A percentile compares a stretch with the other conserved stretches of the same genome.
These are phyloP conservation scores for Seladonia tumulorum DNA, from an alignment of 2,888 invertebrate species.

Conservation along the genomic window DNA sequence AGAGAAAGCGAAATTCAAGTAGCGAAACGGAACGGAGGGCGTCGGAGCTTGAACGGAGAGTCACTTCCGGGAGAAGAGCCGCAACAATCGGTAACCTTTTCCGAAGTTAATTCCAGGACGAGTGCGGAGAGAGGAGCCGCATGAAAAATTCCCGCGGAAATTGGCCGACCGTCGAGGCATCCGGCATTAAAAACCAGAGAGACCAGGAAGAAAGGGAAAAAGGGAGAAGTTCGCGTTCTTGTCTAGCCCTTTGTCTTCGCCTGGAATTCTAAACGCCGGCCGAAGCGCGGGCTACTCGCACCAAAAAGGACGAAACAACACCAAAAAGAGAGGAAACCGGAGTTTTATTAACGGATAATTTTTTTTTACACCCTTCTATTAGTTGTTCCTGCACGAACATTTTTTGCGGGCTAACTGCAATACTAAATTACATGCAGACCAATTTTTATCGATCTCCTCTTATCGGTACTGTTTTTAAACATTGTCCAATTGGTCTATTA, in stretches of 20 bases:
- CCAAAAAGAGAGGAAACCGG: neutral
- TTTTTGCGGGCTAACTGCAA: neutral
- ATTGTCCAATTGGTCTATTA: too few relatives aligned
- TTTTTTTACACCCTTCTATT: neutral
- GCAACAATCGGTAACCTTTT: constrained; percentile 8
- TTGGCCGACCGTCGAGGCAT: neutral
- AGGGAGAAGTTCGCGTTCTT: constrained; percentile 9
- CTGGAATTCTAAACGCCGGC: constrained; percentile 34
- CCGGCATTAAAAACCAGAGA: neutral
- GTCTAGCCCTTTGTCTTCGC: constrained; percentile 22
- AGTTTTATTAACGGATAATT: neutral
- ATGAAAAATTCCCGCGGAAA: constrained; percentile 9
- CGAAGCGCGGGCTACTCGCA: constrained; percentile 11
- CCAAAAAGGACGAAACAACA: neutral
- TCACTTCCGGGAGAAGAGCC: neutral
- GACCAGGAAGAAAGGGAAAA: neutral
- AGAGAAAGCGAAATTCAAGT: neutral
- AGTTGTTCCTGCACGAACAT: neutral
- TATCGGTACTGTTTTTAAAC: too few relatives aligned
- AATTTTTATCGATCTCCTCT: too few relatives aligned
- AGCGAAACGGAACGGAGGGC: neutral
- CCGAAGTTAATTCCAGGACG: constrained; percentile 7
- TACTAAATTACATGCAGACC: too few relatives aligned
- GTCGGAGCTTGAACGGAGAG: neutral
- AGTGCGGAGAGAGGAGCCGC: neutral